These are phyloP conservation scores for Amyelois transitella DNA, from an alignment of 1,140 invertebrate species.

Conservation along the genomic window DNA sequence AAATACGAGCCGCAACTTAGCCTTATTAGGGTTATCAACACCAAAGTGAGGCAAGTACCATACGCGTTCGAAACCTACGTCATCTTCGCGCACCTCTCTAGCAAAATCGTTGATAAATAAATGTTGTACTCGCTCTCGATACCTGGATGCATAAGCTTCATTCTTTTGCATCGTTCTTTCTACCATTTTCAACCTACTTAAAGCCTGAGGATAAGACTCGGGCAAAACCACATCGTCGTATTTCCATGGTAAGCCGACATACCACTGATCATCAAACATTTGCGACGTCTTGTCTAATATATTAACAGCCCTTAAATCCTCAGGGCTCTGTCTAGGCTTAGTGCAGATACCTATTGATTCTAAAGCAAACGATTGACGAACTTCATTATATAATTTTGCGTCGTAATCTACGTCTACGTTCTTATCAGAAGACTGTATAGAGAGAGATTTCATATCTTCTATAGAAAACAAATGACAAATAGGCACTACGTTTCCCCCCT, in stretches of 20 bases:
- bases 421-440: no score
- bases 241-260: conserved; percentile 5
- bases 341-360: no score
- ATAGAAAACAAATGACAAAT: no score
- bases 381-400: no score
- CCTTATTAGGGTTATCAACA: neutral
- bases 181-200: conserved; percentile 1
- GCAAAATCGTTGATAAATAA: conserved; percentile 11
- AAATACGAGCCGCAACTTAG: neutral
- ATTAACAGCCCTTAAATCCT: no score
- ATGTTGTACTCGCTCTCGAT: conserved; percentile 7
- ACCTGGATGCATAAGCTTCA: neutral
- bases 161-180: conserved; percentile 6
- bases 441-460: no score
- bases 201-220: neutral
- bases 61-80: neutral
- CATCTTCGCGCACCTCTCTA: neutral
- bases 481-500: no score
- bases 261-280: conserved; percentile 4
- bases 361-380: no score
- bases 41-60: neutral
- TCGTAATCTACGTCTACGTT: no score
- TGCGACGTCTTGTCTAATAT: no score
- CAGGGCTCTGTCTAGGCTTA: no score
- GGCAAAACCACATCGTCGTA: neutral